Conservation (phyloP, 2,797 vertebrate species). For the Philypnodon macrostomus region DNA sequence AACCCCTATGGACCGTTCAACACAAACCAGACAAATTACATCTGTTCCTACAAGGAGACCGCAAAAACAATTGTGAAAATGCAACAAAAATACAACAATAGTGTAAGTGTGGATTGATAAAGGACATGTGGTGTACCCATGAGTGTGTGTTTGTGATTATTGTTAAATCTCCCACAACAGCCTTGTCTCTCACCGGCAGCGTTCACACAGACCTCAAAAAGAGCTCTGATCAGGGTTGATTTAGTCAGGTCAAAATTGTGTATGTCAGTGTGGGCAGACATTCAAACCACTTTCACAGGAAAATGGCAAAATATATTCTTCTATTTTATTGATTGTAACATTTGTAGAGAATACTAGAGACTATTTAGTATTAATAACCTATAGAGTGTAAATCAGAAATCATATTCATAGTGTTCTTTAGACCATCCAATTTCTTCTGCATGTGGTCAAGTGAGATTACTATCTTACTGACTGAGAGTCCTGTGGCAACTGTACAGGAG, state of each 20-base stretch:
- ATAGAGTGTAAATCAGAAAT: too few relatives aligned
- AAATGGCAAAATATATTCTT: too few relatives aligned
- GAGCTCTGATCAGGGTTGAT: not conserved
- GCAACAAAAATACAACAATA: conserved; percentile 26
- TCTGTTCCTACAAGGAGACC: conserved; percentile 36
- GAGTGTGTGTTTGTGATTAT: conserved; percentile 1
- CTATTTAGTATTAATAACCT: too few relatives aligned
- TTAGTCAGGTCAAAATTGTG: not conserved
- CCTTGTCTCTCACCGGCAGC: conserved; percentile 22
- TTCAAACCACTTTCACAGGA: too few relatives aligned
- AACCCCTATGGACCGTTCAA: conserved; percentile 28
- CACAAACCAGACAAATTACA: conserved; percentile 48
- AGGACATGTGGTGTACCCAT: conserved; percentile 1
- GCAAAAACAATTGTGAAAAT: conserved; percentile 42
- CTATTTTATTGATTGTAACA: too few relatives aligned
- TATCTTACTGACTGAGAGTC: too few relatives aligned
- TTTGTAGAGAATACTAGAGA: too few relatives aligned
- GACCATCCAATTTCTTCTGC: too few relatives aligned
- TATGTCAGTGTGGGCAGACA: too few relatives aligned
- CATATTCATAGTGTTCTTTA: too few relatives aligned
- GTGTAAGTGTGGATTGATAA: conserved; percentile 8
- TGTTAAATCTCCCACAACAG: conserved; percentile 31
- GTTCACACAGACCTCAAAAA: not conserved
- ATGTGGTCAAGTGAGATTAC: too few relatives aligned
- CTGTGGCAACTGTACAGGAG: too few relatives aligned